Evolutionary conservation across 2,113 vertebrate genomes (phyloP).

Genomic region (Pipra filicauda): DNA sequence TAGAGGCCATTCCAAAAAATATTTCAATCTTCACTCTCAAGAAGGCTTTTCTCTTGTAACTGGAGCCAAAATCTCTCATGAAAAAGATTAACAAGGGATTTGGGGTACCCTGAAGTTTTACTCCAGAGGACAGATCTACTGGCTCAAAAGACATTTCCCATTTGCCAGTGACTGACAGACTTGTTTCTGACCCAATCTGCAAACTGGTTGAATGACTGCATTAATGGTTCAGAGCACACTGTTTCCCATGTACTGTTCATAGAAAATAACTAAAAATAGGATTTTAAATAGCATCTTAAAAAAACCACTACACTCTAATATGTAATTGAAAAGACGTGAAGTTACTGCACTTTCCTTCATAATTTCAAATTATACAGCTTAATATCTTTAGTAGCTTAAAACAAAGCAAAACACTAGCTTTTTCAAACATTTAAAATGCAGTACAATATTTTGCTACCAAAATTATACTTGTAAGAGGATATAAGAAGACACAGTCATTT

Average conservation of each 20-base stretch:
- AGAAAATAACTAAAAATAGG: background rate
- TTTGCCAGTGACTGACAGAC: background rate
- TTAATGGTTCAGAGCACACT: background rate
- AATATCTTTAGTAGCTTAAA: background rate
- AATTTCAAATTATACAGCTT: background rate
- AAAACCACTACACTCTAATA: background rate
- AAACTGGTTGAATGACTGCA: background rate
- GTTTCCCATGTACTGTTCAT: background rate
- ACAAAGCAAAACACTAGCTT: background rate
- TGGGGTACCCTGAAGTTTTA: constrained; percentile 31
- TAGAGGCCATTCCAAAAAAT: background rate
- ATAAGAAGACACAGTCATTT: background rate
- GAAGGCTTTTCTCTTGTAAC: constrained; percentile 22
- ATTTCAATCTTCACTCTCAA: background rate
- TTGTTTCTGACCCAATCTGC: background rate
- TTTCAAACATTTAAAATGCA: background rate
- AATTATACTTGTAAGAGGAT: background rate
- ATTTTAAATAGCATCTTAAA: constrained; percentile 19
- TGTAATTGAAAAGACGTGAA: background rate
- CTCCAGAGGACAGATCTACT: background rate
- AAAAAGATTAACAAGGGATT: constrained; percentile 44
- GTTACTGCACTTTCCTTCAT: background rate
- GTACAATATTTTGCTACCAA: background rate
- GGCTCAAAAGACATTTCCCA: constrained; percentile 5
- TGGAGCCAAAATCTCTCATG: constrained; percentile 30